Evolutionary conservation across 23 tunicate species (phyloP).

Genomic region (Phallusia fumigata): DNA sequence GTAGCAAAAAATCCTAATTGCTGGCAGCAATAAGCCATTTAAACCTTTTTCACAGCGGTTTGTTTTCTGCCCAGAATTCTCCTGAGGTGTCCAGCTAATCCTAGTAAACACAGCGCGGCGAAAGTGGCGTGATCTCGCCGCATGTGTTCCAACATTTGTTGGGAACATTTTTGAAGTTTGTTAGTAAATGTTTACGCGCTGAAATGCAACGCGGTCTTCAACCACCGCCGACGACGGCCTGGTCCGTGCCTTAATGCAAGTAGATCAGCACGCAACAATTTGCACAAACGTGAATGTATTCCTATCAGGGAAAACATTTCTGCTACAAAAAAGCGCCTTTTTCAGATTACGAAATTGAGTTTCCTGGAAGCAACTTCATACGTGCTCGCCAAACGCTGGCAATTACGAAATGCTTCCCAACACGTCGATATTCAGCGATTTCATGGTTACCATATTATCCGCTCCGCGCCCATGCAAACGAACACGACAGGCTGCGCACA

Average conservation of each 20-base stretch:
- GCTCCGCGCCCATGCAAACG: neutral
- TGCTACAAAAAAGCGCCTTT: neutral
- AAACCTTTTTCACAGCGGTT: neutral
- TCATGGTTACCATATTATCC: constrained; percentile 7
- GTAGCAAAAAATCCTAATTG: too few species aligned
- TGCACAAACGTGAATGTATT: too few species aligned
- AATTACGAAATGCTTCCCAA: neutral
- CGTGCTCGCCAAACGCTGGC: neutral
- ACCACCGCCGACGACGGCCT: too few species aligned
- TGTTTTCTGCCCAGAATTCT: neutral
- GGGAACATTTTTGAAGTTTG: neutral
- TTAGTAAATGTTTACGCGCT: constrained; percentile 4
- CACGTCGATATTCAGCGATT: constrained; percentile 3
- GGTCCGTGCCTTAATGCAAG: too few species aligned
- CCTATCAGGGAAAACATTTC: neutral
- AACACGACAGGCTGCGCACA: constrained; percentile 7
- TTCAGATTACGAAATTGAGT: neutral
- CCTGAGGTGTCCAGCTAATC: neutral
- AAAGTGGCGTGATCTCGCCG: constrained; percentile 7
- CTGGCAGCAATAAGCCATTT: too few species aligned
- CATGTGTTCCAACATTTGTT: neutral
- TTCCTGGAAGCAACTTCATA: neutral
- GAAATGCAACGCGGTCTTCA: neutral
- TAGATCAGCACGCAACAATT: neutral
- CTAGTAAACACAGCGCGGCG: neutral